Evolutionary conservation across 2,888 invertebrate genomes (phyloP), one percentile per base, ranked within the genome.

Genomic region (Antheraea yamamai): DNA sequence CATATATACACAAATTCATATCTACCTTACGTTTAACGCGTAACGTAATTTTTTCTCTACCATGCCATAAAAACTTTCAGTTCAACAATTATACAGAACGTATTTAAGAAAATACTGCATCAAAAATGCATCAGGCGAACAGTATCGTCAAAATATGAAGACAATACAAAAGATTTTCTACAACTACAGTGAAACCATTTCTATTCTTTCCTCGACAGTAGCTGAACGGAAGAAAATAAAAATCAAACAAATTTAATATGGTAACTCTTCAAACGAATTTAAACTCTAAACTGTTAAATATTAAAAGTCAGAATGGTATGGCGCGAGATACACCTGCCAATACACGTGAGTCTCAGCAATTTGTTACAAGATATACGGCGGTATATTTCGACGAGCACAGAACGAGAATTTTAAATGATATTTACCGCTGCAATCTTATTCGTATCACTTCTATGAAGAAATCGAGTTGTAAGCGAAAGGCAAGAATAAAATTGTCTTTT

Each of bases 331-430:
- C 83, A 79, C 76, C 79, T 85, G 86, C 88, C 89, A 87, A 89
- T 89, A 88, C 84, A 85, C 84, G 85, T 83, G 84, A 85, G 87
- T 85, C 83, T 84, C 85, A 84, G 86, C 87, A 87, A 89, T 89
- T 89, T 89, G 89, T 89, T 84, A 86, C 81, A 81, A 76, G 84
- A 88, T 86, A 88, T 77, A 89, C 85, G 73, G 85, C 72, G 74
- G 82, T 79, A 81, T 78, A 81, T 80, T 80, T 79, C 78, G 79
- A 74, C 76, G 78, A 83, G 78, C 82, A 74, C 75, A 75, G 76
- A 77, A 77, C 74, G 73, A n/a, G 55, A 55, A 74, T 66, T 74
- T 74, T 64, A 26, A 51, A 64, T 20, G 51, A 20, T 30, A 30
- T 18, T 0, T 52, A 26, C 18, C 12, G 61, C 55, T 51, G 20